Evolutionary conservation across 2,888 invertebrate species (phyloP).

Genomic region (Allacma fusca): DNA sequence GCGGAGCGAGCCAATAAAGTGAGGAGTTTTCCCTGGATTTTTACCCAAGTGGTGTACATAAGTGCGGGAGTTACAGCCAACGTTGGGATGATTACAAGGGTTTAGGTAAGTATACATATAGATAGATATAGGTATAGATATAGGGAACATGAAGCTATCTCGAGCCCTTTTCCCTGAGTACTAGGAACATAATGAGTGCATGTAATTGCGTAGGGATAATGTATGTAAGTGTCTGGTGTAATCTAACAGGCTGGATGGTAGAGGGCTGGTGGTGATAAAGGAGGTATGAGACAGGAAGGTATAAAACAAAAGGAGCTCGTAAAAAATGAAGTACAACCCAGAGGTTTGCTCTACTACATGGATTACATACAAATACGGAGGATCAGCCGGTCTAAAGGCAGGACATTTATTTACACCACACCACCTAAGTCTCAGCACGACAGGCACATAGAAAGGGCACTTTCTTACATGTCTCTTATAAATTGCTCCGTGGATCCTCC

Average conservation of each 20-base stretch:
- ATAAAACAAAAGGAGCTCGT: slow-evolving; percentile 42
- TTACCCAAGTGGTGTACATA: not conserved
- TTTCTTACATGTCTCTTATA: slow-evolving; percentile 14
- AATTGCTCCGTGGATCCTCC: slow-evolving; percentile 11
- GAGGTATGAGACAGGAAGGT: slow-evolving; percentile 41
- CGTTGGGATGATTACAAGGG: too few species aligned
- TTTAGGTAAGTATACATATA: too few species aligned
- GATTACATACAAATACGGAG: slow-evolving; percentile 40
- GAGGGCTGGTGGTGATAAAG: not conserved
- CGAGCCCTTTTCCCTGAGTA: too few species aligned
- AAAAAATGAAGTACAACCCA: slow-evolving; percentile 39
- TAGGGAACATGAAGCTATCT: too few species aligned
- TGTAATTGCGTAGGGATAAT: too few species aligned
- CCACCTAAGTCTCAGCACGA: slow-evolving; percentile 16
- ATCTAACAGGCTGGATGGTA: too few species aligned
- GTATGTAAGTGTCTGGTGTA: too few species aligned
- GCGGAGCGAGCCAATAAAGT: slow-evolving; percentile 20
- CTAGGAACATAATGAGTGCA: too few species aligned
- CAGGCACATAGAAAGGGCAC: slow-evolving; percentile 21
- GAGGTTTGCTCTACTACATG: slow-evolving; percentile 32
- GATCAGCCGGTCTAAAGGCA: slow-evolving; percentile 36
- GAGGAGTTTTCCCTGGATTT: not conserved
- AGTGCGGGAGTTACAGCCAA: too few species aligned
- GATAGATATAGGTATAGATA: too few species aligned
- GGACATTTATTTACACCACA: slow-evolving; percentile 45